Base-by-base conservation (phyloP, 2,888 invertebrate species). In the Oligia fasciuncula region DNA sequence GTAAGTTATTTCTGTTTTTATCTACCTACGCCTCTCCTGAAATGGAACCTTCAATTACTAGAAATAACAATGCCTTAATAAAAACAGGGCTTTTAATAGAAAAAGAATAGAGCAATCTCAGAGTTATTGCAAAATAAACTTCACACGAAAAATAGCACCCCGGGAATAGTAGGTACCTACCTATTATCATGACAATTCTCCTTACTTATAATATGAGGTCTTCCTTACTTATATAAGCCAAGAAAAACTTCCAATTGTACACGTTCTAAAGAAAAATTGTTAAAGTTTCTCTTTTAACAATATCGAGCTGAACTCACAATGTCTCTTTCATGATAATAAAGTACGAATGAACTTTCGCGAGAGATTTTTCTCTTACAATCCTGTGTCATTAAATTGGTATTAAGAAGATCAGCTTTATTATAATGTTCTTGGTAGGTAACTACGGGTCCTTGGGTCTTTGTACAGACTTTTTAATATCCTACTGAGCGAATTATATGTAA, bases 161-260 rank as follows among this genome's bases (percentile, higher is more conserved):
- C 17, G 19, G 17, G 5, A 54, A 66, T 49, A 9, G 8, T 43
- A 43, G 9, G 8, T 29, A 29, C 29, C 29, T 23, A 57, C 23
- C 57, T 62, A 83, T 80, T 62, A 43, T 79, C 73, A 54, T 79
- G 84, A 87, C 85, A 86, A 87, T 86, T 86, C 83, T 73, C 87
- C 85, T 86, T 80, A 82, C 69, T 84, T 62, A 70, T 74, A 60
- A 29, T 69, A 69, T 35, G 46, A 46, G 6, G 29, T 90, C 89
- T 87, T 90, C 85, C 90, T 85, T 90, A 90, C 90, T 92, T 91
- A 90, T 85, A 83, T 87, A 85, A 80, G 81, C 75, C 77, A 84
- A 79, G 84, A 65, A 80, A 88, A 93, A 94, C 90, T 94, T 94
- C 92, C 91, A 91, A 92, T 92, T 89, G 91, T 88, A 89, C 90